A percentile compares a stretch with the other conserved stretches of the same genome.
phyloP scores from a whole-genome alignment of 2,797 vertebrate genomes.

The Aulostomus chinensis region DNA sequence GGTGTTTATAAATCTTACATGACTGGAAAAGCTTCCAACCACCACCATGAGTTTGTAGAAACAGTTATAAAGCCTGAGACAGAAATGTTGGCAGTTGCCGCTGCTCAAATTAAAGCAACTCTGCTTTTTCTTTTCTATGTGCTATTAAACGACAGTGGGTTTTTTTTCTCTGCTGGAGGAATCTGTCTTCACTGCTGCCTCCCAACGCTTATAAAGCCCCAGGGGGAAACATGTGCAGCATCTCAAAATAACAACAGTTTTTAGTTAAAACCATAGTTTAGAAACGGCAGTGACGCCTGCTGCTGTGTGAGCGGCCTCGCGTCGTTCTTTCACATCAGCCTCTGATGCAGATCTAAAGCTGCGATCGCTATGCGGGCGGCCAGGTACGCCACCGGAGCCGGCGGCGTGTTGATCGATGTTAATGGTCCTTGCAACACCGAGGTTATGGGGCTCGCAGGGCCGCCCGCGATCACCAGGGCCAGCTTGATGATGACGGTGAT shows the following conservation, averaged over 20 bases:
- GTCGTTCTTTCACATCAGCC: constrained; percentile 8
- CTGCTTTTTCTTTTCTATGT: too few species aligned
- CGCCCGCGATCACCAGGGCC: constrained; percentile 18
- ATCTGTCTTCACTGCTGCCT: constrained; percentile 16
- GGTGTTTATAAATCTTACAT: constrained; percentile 40
- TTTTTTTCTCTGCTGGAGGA: too few species aligned
- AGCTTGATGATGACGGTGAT: constrained; percentile 5
- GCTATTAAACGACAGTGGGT: too few species aligned
- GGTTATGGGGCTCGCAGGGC: constrained; percentile 21
- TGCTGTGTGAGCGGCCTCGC: constrained; percentile 34
- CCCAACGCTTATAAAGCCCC: constrained; percentile 12
- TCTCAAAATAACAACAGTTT: too few species aligned
- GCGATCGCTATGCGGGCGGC: constrained; percentile 20
- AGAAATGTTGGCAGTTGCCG: constrained; percentile 14
- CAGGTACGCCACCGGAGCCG: too few species aligned
- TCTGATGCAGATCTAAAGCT: constrained; percentile 35
- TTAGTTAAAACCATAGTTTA: background rate
- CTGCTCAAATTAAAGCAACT: constrained; percentile 13
- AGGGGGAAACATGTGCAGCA: background rate
- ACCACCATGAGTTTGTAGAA: constrained; percentile 10
- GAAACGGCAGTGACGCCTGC: background rate
- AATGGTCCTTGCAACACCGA: constrained; percentile 31
- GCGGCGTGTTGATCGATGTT: constrained; percentile 45
- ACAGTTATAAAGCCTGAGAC: constrained; percentile 9
- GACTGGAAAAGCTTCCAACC: constrained; percentile 32